Evolutionary conservation across 2,888 invertebrate genomes (phyloP).

Genomic region (Drosophila monieri): DNA sequence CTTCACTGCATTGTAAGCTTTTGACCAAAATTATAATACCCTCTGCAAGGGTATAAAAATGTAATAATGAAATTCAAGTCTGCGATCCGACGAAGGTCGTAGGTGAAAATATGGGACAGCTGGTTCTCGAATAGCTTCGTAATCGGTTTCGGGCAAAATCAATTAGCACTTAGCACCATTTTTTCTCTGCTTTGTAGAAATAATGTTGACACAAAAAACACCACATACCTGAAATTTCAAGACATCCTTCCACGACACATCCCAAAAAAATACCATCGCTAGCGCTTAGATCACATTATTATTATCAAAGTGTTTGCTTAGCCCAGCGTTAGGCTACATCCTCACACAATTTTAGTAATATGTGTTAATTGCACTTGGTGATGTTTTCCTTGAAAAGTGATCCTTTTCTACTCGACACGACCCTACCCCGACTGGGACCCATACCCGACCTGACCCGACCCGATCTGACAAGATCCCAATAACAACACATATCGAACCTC

Average conservation of each 20-base stretch:
- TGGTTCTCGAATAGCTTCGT: background rate
- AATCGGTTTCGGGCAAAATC: slow-evolving; percentile 53
- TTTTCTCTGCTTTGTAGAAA: slow-evolving; percentile 32
- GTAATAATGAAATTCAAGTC: no score
- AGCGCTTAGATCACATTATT: slow-evolving; percentile 63
- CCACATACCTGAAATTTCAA: slow-evolving; percentile 32
- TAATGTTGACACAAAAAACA: slow-evolving; percentile 58
- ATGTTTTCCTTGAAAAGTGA: slow-evolving; percentile 78
- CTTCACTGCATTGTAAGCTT: no score
- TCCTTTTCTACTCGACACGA: slow-evolving; percentile 55
- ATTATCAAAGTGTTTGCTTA: slow-evolving; percentile 70
- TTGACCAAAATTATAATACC: no score
- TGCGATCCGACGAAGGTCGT: background rate
- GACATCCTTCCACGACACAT: slow-evolving; percentile 27
- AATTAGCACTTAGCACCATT: slow-evolving; percentile 62
- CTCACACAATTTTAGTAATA: slow-evolving; percentile 50
- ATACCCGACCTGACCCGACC: slow-evolving; percentile 17
- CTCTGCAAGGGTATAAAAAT: no score
- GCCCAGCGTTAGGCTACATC: slow-evolving; percentile 16
- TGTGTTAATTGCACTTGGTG: slow-evolving; percentile 78
- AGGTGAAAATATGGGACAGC: background rate
- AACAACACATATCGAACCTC: slow-evolving; percentile 50
- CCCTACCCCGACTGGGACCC: slow-evolving; percentile 32
- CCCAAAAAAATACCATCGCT: slow-evolving; percentile 54
- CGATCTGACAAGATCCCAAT: slow-evolving; percentile 15